Evolutionary conservation across 1,140 invertebrate species (phyloP).

Genomic region (Steinernema feltiae): DNA sequence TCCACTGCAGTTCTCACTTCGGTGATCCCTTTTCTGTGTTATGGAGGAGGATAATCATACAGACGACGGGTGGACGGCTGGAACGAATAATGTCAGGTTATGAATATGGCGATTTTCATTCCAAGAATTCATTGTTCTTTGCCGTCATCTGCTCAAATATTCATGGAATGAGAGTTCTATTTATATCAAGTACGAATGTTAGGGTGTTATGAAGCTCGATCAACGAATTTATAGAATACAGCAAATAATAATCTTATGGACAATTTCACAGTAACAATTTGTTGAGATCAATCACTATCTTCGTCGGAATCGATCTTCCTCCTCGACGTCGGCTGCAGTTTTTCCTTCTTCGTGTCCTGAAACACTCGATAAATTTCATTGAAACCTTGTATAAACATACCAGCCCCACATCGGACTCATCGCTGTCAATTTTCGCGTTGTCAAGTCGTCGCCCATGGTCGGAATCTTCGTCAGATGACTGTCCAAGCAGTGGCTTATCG

Average conservation of each 20-base stretch:
- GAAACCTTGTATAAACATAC: background rate
- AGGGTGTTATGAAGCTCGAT: no score
- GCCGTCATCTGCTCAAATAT: no score
- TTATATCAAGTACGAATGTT: no score
- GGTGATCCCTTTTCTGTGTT: no score
- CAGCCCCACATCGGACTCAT: background rate
- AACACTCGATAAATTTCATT: conserved; percentile 16
- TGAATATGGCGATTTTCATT: no score
- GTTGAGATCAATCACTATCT: conserved; percentile 34
- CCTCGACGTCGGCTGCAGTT: conserved; percentile 24
- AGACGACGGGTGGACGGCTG: no score
- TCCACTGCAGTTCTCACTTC: no score
- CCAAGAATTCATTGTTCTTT: no score
- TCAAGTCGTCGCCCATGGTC: background rate
- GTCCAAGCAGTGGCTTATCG: background rate
- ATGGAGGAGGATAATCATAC: no score
- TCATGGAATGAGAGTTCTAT: no score
- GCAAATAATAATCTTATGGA: background rate
- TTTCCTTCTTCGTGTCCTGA: conserved; percentile 21
- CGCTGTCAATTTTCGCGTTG: background rate
- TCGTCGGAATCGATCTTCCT: conserved; percentile 38
- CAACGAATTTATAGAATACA: background rate
- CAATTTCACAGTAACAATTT: background rate
- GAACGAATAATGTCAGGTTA: no score
- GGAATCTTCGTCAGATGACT: conserved; percentile 14